These are phyloP conservation scores for Siphonodentalium dalli DNA, from an alignment of 2,888 invertebrate species.

Conservation along the genomic window DNA sequence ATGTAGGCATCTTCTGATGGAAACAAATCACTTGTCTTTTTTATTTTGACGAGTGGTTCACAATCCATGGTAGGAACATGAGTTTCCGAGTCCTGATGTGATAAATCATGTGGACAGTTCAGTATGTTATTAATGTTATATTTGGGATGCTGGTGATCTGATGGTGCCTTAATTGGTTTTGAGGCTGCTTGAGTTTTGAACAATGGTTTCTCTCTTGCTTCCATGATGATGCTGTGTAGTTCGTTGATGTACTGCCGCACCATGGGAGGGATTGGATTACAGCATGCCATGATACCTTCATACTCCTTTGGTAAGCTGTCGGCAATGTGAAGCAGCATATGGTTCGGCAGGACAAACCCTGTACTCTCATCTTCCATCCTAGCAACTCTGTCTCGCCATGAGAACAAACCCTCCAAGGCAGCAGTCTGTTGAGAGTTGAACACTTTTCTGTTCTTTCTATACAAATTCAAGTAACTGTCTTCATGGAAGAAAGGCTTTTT, in stretches of 20 bases:
- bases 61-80: too few species aligned
- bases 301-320: slow-evolving; percentile 88
- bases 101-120: slow-evolving; percentile 73
- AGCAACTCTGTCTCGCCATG: slow-evolving; percentile 88
- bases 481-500: slow-evolving; percentile 77
- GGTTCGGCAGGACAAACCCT: slow-evolving; percentile 92
- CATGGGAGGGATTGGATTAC: slow-evolving; percentile 88
- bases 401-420: slow-evolving; percentile 81
- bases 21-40: too few species aligned
- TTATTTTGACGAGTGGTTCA: too few species aligned
- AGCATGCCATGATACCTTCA: slow-evolving; percentile 91
- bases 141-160: slow-evolving; percentile 40
- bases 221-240: slow-evolving; percentile 72
- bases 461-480: slow-evolving; percentile 78
- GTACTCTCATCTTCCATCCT: slow-evolving; percentile 89
- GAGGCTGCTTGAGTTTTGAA: slow-evolving; percentile 26
- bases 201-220: slow-evolving; percentile 64
- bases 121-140: slow-evolving; percentile 68
- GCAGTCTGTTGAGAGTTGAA: slow-evolving; percentile 86
- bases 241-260: slow-evolving; percentile 71
- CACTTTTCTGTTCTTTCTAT: slow-evolving; percentile 77
- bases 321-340: slow-evolving; percentile 90
- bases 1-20: too few species aligned
- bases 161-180: slow-evolving; percentile 24
- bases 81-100: slow-evolving; percentile 65